Conservation (phyloP, 2,113 vertebrate genomes). For the Salvator merianae region DNA sequence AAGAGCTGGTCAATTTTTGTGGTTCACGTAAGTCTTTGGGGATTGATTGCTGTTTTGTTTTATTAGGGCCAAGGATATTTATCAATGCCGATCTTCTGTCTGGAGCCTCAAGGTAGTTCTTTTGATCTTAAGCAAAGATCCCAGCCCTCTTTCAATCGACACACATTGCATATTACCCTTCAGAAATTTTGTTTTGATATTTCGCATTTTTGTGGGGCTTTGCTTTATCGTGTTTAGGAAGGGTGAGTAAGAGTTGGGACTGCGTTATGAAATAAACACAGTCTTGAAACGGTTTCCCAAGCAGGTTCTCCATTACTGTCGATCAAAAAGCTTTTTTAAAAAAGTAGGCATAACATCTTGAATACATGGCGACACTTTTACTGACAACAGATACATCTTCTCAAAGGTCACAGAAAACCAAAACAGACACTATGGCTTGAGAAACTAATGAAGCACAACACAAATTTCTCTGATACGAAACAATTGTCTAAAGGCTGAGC, state of each 20-base stretch:
- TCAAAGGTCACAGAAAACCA: background rate
- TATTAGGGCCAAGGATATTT: too few species aligned
- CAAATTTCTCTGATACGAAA: background rate
- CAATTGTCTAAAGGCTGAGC: background rate
- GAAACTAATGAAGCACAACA: background rate
- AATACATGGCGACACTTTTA: background rate
- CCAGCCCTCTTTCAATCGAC: background rate
- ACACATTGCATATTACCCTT: too few species aligned
- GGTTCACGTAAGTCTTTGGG: too few species aligned
- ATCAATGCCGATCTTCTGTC: too few species aligned
- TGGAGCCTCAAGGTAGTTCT: too few species aligned
- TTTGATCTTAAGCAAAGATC: too few species aligned
- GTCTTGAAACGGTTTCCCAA: background rate
- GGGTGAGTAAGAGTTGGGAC: background rate
- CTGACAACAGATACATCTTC: background rate
- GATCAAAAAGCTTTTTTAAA: background rate
- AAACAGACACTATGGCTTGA: background rate
- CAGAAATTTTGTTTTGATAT: too few species aligned
- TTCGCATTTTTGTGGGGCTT: too few species aligned
- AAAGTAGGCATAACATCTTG: background rate
- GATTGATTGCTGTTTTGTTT: too few species aligned
- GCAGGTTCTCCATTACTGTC: background rate
- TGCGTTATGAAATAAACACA: background rate
- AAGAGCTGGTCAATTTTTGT: too few species aligned
- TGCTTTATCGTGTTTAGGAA: too few species aligned